phyloP scores from a whole-genome alignment of 2,888 invertebrate species.

The Gryllus longicercus region DNA sequence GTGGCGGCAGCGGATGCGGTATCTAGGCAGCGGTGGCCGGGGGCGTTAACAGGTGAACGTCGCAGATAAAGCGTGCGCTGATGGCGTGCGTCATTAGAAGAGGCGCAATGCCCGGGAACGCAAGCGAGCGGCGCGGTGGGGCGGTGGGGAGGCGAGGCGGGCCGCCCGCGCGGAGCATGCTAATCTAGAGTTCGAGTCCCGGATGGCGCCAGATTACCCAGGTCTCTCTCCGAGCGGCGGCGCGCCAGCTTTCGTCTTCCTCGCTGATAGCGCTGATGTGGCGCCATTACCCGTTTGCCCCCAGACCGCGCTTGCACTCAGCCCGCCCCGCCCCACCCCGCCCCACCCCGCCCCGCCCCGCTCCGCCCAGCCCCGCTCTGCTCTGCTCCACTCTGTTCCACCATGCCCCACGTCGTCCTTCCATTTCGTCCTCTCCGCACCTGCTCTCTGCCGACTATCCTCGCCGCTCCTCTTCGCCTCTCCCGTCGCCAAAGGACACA shows the following conservation, averaged over 20 bases:
- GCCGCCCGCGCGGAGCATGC: not conserved
- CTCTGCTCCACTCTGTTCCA: no score
- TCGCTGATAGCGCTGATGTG: conserved; percentile 17
- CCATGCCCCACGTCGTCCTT: no score
- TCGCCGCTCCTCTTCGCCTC: no score
- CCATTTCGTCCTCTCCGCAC: no score
- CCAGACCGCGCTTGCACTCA: not conserved
- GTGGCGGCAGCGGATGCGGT: not conserved
- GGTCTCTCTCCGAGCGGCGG: not conserved
- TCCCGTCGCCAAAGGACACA: no score
- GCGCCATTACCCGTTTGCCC: not conserved
- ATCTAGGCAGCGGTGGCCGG: not conserved
- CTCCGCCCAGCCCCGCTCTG: no score
- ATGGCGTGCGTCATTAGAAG: conserved; percentile 17
- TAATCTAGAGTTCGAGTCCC: conserved; percentile 17
- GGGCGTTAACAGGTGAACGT: conserved; percentile 17
- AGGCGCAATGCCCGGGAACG: not conserved
- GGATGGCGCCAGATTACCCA: not conserved
- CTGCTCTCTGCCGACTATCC: no score
- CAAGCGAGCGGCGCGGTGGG: not conserved
- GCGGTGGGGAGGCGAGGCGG: not conserved
- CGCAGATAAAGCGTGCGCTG: not conserved
- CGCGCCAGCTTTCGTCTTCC: not conserved
- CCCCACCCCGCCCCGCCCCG: no score
- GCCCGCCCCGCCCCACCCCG: no score